Evolutionary conservation across 2,888 invertebrate species (phyloP).

Genomic region (Idaea straminata): DNA sequence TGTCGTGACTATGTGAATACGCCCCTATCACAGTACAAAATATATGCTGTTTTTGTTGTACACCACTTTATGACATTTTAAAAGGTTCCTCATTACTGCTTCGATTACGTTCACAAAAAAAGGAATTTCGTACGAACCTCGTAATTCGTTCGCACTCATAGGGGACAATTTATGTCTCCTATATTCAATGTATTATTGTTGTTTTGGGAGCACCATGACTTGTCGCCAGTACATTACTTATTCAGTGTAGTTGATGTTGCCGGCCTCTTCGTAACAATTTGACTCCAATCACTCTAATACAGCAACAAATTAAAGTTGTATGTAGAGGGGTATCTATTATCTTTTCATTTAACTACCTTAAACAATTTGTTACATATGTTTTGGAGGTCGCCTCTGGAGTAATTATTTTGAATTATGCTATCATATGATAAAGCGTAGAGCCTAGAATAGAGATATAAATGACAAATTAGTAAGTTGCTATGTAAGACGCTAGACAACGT

Average conservation of each 20-base stretch:
- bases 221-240: constrained; percentile 63
- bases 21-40: constrained; percentile 69
- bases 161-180: constrained; percentile 73
- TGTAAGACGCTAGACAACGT: neutral
- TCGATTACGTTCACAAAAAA: constrained; percentile 65
- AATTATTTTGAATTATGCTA: neutral
- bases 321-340: constrained; percentile 33
- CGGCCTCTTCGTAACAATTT: constrained; percentile 50
- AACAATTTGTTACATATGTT: neutral
- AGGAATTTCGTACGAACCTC: constrained; percentile 51
- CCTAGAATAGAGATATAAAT: neutral
- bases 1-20: constrained; percentile 63
- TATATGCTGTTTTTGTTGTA: constrained; percentile 64
- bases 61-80: constrained; percentile 73
- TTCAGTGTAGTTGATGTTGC: constrained; percentile 51
- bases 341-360: constrained; percentile 35
- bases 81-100: constrained; percentile 67
- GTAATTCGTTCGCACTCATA: constrained; percentile 55
- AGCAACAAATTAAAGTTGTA: constrained; percentile 56
- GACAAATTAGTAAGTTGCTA: neutral
- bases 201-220: constrained; percentile 60
- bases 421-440: neutral
- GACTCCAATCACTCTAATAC: constrained; percentile 52
- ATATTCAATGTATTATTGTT: constrained; percentile 62
- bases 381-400: neutral